Evolutionary conservation across 1,140 invertebrate species (phyloP), one percentile per base, ranked within the genome.

Genomic region (Lepidurus apus): DNA sequence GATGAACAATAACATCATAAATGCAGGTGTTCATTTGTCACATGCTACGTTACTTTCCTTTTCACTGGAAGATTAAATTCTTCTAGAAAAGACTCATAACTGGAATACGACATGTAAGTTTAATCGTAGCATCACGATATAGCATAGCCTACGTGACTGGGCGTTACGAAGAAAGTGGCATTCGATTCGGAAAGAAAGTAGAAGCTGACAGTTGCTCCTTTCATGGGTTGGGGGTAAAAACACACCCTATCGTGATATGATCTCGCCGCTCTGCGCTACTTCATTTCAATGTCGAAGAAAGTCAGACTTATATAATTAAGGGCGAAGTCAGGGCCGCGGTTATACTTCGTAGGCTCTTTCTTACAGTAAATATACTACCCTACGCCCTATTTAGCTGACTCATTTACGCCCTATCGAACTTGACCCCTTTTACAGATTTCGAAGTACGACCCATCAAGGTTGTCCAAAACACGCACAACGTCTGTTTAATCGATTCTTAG

Each of bases 241-340:
- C 9, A n/a, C 21, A 65, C 53, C 53, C 53, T 65, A 21, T 65
- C 53, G 4, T 9, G 34, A 34, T 34, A 65, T 1, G 21, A 65
- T 65, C 53, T 65, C 7, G 13, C 17, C 53, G 53, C 53, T 65
- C 21, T 65, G 53, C 53, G 53, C 53, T 21, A 65, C 53, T 65
- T 65, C 53, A 65, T 65, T 65, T 65, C 53, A 65, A 65, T 65
- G 53, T 65, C 53, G 21, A 65, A 65, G 53, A 65, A 65, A 65
- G 53, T 65, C 34, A 34, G 4, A 34, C 34, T 65, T 11, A 65
- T n/a, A 17, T 1, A n/a, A 6, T 6, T 65, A 21, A 17, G 13
- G n/a, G n/a, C 53, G 53, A 65, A n/a, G 53, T 65, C 53, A 65
- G 53, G 53, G 53, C 53, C n/a, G 13, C 34, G 34, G 34, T 34